These are phyloP conservation scores for Oncopeltus fasciatus DNA, from an alignment of 1,140 invertebrate genomes.

Conservation along the genomic window DNA sequence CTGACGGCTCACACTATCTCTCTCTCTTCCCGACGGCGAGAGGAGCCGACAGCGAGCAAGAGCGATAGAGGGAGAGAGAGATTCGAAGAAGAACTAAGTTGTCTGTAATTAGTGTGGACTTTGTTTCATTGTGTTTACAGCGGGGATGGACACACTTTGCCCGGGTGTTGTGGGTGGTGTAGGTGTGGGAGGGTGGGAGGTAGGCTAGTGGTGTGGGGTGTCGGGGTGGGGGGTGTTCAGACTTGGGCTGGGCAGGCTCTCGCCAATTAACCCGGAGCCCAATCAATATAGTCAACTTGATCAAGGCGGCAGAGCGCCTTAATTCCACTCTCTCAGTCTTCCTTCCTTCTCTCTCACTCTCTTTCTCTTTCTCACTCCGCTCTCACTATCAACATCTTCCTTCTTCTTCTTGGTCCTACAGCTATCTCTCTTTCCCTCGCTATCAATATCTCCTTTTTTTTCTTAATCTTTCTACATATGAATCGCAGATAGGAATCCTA, in stretches of 20 bases:
- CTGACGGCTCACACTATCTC: neutral
- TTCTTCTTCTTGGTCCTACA: neutral
- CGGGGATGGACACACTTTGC: neutral
- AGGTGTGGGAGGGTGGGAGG: too few relatives aligned
- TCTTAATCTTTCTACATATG: too few relatives aligned
- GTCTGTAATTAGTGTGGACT: slow-evolving; percentile 5
- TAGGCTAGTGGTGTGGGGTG: too few relatives aligned
- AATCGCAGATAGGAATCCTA: too few relatives aligned
- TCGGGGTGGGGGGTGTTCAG: neutral
- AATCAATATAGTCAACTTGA: slow-evolving; percentile 10
- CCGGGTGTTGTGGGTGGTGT: too few relatives aligned
- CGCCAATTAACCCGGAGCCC: neutral
- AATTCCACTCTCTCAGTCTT: neutral
- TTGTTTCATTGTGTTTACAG: slow-evolving; percentile 7
- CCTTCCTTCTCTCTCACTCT: neutral
- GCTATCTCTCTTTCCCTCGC: neutral
- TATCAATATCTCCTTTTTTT: neutral
- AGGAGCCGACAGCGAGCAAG: neutral
- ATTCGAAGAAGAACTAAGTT: slow-evolving; percentile 10
- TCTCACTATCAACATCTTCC: neutral
- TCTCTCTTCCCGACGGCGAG: neutral
- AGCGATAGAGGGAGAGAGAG: too few relatives aligned
- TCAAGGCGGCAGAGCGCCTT: neutral
- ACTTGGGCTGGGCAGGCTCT: neutral
- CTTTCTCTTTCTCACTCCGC: neutral